Conservation (phyloP, 2,888 invertebrate species). For the Anorthoa munda region DNA sequence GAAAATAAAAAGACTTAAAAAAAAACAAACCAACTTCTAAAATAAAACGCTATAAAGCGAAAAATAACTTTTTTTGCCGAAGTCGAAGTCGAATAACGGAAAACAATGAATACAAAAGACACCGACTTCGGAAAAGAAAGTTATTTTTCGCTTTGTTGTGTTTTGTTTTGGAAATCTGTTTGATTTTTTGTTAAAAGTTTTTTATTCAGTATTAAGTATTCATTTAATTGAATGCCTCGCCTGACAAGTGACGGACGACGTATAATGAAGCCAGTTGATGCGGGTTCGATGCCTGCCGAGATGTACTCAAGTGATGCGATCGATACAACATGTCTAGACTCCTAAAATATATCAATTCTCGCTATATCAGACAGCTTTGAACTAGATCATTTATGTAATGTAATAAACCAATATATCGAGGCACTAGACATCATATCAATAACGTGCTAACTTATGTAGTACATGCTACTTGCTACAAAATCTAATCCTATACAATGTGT, state of each 20-base stretch:
- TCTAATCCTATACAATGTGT: background rate
- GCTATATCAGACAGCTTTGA: constrained; percentile 16
- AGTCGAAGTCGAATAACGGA: too few species aligned
- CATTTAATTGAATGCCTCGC: background rate
- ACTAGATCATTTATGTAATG: constrained; percentile 8
- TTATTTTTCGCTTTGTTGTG: too few species aligned
- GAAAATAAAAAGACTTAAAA: too few species aligned
- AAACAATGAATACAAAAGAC: too few species aligned
- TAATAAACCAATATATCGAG: background rate
- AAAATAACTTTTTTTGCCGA: too few species aligned
- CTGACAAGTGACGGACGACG: constrained; percentile 3
- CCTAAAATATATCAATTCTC: constrained; percentile 12
- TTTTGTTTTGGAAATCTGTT: too few species aligned
- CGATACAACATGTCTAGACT: constrained; percentile 50
- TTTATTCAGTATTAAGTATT: background rate
- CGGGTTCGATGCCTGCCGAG: constrained; percentile 38
- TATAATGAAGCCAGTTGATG: constrained; percentile 13
- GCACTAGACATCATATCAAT: background rate
- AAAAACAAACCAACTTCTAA: too few species aligned
- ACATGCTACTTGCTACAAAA: too few species aligned
- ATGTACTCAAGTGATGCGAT: constrained; percentile 12
- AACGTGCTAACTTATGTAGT: too few species aligned
- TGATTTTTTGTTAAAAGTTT: too few species aligned
- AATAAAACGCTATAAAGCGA: too few species aligned
- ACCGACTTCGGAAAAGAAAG: too few species aligned